These are phyloP conservation scores for Hippocampus mohnikei DNA, from an alignment of 2,113 vertebrate genomes.

Conservation along the genomic window DNA sequence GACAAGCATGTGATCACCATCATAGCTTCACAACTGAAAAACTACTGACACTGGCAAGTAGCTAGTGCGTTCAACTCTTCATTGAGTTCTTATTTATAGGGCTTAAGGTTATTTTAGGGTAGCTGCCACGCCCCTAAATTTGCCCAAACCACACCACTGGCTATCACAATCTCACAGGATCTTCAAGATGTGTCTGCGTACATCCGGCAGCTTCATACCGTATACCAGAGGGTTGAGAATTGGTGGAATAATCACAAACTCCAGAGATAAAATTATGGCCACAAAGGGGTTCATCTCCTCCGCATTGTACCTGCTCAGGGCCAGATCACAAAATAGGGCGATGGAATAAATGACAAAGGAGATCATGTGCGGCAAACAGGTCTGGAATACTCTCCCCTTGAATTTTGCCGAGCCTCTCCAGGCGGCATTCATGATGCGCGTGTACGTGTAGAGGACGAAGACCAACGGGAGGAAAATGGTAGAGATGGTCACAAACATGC, in stretches of 20 bases:
- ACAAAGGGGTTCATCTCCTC: constrained; percentile 30
- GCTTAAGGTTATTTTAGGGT: too few relatives aligned
- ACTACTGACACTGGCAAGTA: too few relatives aligned
- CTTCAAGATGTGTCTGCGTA: constrained; percentile 31
- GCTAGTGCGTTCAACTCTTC: too few relatives aligned
- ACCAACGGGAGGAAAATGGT: constrained; percentile 19
- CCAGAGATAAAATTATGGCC: constrained; percentile 34
- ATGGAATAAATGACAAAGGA: constrained; percentile 38
- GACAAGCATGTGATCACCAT: too few relatives aligned
- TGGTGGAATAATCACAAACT: constrained; percentile 44
- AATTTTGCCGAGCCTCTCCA: constrained; percentile 33
- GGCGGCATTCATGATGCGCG: constrained; percentile 23
- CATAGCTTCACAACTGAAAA: too few relatives aligned
- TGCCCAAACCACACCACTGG: too few relatives aligned
- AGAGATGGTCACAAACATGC: constrained; percentile 19
- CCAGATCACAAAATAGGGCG: constrained; percentile 21
- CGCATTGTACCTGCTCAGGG: constrained; percentile 20
- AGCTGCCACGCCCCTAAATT: too few relatives aligned
- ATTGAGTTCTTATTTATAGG: too few relatives aligned
- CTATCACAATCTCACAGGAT: neutral
- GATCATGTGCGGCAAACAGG: constrained; percentile 35
- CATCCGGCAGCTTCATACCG: constrained; percentile 40
- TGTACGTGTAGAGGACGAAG: constrained; percentile 38
- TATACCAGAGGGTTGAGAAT: constrained; percentile 43
- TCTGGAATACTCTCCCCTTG: constrained; percentile 34